Conservation (phyloP, 2,888 invertebrate genomes). For the Standfussiana lucernea region DNA sequence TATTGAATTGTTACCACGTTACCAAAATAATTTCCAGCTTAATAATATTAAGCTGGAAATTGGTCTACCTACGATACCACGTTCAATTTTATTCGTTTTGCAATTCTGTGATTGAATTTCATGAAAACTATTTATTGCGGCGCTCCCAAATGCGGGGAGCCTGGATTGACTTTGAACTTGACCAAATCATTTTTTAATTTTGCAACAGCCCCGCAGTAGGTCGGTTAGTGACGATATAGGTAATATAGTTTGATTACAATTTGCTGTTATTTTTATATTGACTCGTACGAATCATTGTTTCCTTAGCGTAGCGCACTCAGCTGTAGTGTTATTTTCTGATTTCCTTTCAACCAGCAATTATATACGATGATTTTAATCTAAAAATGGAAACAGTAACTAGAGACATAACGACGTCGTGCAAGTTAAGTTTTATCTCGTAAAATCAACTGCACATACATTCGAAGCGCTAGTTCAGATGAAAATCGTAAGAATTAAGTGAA, state of each 20-base stretch:
- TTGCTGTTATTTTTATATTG: constrained; percentile 24
- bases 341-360: constrained; percentile 44
- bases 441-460: constrained; percentile 11
- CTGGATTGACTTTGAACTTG: background rate
- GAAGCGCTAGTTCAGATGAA: constrained; percentile 8
- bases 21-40: constrained; percentile 7
- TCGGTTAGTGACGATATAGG: background rate
- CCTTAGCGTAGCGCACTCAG: background rate
- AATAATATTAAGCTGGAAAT: constrained; percentile 3
- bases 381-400: constrained; percentile 30
- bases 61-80: background rate
- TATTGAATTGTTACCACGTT: background rate
- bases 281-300: constrained; percentile 5
- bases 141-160: background rate
- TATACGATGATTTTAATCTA: constrained; percentile 34
- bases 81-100: background rate
- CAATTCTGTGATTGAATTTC: background rate
- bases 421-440: constrained; percentile 19
- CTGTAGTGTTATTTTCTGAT: constrained; percentile 32
- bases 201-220: too few species aligned
- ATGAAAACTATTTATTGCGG: constrained; percentile 11
- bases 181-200: background rate
- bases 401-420: constrained; percentile 30
- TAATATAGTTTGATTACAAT: constrained; percentile 4
- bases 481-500: constrained; percentile 16